These are phyloP conservation scores for Drosophila phalerata DNA, from an alignment of 2,888 invertebrate species.

Conservation along the genomic window DNA sequence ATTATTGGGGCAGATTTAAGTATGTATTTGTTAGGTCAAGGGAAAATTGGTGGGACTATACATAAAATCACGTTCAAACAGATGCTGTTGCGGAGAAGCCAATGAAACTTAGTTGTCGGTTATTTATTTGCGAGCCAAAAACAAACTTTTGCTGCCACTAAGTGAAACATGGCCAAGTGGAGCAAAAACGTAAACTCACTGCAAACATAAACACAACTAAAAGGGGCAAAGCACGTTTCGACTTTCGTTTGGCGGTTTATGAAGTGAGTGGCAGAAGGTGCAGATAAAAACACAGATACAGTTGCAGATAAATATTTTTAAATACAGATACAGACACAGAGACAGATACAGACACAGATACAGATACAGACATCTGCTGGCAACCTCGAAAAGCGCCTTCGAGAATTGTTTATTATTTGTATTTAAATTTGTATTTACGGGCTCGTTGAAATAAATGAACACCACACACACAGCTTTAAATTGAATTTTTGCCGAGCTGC, in stretches of 20 bases:
- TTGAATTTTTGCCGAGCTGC: neutral
- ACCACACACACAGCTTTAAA: neutral
- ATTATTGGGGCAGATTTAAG: constrained; percentile 9
- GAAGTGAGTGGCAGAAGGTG: neutral
- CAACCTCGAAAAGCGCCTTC: constrained; percentile 16
- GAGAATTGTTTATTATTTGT: constrained; percentile 62
- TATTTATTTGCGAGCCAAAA: constrained; percentile 45
- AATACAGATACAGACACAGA: neutral
- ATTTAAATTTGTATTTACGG: constrained; percentile 39
- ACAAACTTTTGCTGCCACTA: constrained; percentile 38
- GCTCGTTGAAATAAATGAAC: constrained; percentile 42
- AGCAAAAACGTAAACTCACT: constrained; percentile 25
- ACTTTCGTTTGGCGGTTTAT: constrained; percentile 13
- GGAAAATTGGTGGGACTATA: constrained; percentile 40
- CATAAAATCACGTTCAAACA: constrained; percentile 53
- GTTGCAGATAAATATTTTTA: neutral
- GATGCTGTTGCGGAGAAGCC: neutral
- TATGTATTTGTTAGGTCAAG: constrained; percentile 5
- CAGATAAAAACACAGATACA: constrained; percentile 6
- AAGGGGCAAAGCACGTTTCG: constrained; percentile 30
- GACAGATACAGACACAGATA: neutral
- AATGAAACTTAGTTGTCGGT: constrained; percentile 31
- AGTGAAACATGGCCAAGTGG: constrained; percentile 56
- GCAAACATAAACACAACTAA: constrained; percentile 25
- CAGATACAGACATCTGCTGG: constrained; percentile 27